These are phyloP conservation scores for Macrostomum lignano DNA, from an alignment of 1,140 invertebrate genomes.

Conservation along the genomic window DNA sequence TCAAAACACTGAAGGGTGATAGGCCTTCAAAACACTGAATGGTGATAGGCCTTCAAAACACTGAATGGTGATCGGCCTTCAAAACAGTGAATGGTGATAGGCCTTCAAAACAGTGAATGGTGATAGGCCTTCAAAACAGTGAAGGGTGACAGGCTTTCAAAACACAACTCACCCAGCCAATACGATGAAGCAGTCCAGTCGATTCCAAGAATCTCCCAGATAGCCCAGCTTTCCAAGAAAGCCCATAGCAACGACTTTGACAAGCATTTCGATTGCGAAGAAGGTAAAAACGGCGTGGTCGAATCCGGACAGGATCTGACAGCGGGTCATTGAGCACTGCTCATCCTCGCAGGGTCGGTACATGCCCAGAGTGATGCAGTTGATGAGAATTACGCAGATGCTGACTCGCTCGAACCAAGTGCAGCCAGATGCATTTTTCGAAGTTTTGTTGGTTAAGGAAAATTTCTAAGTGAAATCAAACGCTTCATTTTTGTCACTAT, in stretches of 20 bases:
- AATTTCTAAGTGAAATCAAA: too few species aligned
- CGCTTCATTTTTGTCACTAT: too few species aligned
- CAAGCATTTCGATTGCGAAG: slow-evolving; percentile 54
- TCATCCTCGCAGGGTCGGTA: slow-evolving; percentile 76
- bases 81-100: too few species aligned
- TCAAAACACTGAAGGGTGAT: too few species aligned
- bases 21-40: too few species aligned
- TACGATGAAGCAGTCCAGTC: slow-evolving; percentile 91
- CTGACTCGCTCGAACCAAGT: slow-evolving; percentile 96
- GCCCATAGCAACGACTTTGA: slow-evolving; percentile 98
- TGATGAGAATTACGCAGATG: slow-evolving; percentile 86
- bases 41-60: too few species aligned
- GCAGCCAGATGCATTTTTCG: too few species aligned
- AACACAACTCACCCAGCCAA: slow-evolving; percentile 51
- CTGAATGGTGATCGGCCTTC: too few species aligned
- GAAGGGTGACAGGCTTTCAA: too few species aligned
- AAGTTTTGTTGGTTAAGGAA: too few species aligned
- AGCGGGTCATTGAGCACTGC: slow-evolving; percentile 52
- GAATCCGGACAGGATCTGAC: slow-evolving; percentile 71
- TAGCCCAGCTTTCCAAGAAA: slow-evolving; percentile 71
- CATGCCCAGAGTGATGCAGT: slow-evolving; percentile 95
- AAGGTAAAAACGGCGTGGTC: slow-evolving; percentile 95
- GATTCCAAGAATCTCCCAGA: slow-evolving; percentile 82
- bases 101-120: too few species aligned
- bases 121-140: too few species aligned